Evolutionary conservation across 2,888 invertebrate genomes (phyloP), one percentile per base, ranked within the genome.

Genomic region (Drosophila yooni): DNA sequence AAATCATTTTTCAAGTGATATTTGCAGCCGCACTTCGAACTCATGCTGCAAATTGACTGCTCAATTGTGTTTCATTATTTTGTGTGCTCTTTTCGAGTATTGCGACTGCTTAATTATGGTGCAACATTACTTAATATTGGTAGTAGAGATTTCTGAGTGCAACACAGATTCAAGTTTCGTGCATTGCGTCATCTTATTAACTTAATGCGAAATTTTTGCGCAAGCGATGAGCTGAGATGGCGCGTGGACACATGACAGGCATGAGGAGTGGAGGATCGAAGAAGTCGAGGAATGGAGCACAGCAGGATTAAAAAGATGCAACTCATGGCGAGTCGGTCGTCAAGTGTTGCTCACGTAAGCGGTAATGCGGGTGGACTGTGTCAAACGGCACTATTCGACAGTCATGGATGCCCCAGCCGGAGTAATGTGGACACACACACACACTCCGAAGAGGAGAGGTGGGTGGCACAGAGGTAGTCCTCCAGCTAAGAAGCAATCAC

Each of bases 401-500:
- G 90, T 89, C 85, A 85, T 79, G 36, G 72, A 70, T 40, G 25
- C 56, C 34, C 25, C 70, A 52, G 67, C 48, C 52, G 52, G n/a
- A 59, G 27, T 59, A 53, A 31, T 58, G 62, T 67, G 64, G 66
- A 70, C 68, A 63, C 58, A 67, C 51, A 46, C 21, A 15, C 34
- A 53, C 64, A 59, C 60, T 63, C 25, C 38, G 50, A 34, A 1
- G 33, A 36, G 11, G 18, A 3, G 25, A 27, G 34, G 21, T 15
- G 18, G 18, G 18, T 15, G 46, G 57, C 67, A 58, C 57, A 63
- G 65, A 56, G 69, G 71, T 38, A 50, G 57, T 53, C 66, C 53
- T 67, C 54, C 70, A 61, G 68, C 83, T 89, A 90, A 87, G 90
- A 83, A 77, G 83, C 88, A 86, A 81, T 81, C 90, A 87, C 87